A percentile compares a stretch with the other conserved stretches of the same genome.
Evolutionary conservation across 64 coral and sea anemone genomes (phyloP).

Genomic region (Pocillopora damicornis): DNA sequence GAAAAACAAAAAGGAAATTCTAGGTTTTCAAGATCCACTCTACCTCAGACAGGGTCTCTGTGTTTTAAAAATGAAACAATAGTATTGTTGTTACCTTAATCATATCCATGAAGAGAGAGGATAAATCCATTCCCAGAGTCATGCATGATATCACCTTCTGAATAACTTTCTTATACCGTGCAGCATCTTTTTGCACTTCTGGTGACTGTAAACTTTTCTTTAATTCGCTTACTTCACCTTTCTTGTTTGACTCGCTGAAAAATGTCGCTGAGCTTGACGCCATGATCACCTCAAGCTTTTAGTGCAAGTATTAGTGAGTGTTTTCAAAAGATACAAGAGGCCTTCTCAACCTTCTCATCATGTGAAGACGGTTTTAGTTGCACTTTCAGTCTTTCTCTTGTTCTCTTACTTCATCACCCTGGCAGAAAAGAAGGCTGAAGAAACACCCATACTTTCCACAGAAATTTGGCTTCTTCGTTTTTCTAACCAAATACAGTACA

Average conservation of each 20-base stretch:
- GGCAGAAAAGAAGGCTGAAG: neutral
- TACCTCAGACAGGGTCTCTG: neutral
- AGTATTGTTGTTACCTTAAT: constrained; percentile 58
- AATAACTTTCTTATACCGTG: constrained; percentile 71
- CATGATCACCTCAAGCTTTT: neutral
- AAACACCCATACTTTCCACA: neutral
- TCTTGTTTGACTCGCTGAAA: constrained; percentile 81
- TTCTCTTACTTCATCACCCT: neutral
- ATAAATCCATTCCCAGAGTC: constrained; percentile 93
- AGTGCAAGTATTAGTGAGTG: neutral
- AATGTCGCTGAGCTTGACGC: constrained; percentile 23
- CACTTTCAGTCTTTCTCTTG: neutral
- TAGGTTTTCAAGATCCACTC: neutral
- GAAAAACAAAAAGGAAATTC: neutral
- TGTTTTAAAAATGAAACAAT: no score
- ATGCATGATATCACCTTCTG: constrained; percentile 92
- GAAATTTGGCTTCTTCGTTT: neutral
- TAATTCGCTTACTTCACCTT: constrained; percentile 88
- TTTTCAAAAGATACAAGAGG: neutral
- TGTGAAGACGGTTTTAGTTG: neutral
- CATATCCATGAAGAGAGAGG: constrained; percentile 87
- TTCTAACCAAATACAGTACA: neutral
- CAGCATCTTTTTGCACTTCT: constrained; percentile 59
- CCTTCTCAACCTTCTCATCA: neutral
- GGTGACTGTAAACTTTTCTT: constrained; percentile 71